Base-by-base conservation (phyloP, 1,140 invertebrate genomes). In the Pseudachorutes palmiensis region DNA sequence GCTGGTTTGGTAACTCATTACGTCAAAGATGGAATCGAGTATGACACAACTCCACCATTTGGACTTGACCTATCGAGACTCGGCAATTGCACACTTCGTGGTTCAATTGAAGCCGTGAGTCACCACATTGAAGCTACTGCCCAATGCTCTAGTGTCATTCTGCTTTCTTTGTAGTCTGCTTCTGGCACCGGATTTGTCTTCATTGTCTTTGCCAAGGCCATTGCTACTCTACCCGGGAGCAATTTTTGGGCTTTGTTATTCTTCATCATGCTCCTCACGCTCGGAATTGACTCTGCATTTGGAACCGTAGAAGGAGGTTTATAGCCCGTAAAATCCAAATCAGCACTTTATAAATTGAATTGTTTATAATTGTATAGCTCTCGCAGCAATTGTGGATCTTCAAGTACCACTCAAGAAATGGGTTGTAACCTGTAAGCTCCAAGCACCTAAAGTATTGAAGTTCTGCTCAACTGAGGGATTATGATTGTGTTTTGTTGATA, bases 281-380 rank as follows among this genome's bases (percentile, higher is more conserved):
- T 97, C 5, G 93, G 94, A 33, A 84, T 97, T 69, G 92, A 95
- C 78, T 90, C 85, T 75, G 90, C 89, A 78, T 92, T 94, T 80
- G 85, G 84, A 0, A 95, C 91, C 0, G 77, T 97, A 1, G 93
- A 96, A 79, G 94, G 94, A n/a, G n/a, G n/a, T n/a, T n/a, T n/a
- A n/a, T n/a, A n/a, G n/a, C n/a, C n/a, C n/a, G n/a, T n/a, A n/a
- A n/a, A n/a, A n/a, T n/a, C n/a, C n/a, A n/a, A n/a, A n/a, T n/a
- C n/a, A n/a, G n/a, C n/a, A n/a, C n/a, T n/a, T n/a, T n/a, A n/a
- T n/a, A n/a, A n/a, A n/a, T n/a, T n/a, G n/a, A n/a, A n/a, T n/a
- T n/a, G n/a, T n/a, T n/a, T n/a, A n/a, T n/a, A n/a, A n/a, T n/a
- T n/a, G n/a, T n/a, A n/a, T n/a, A n/a, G 32, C 41, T 5, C 9